Base-by-base conservation (phyloP, 2,797 vertebrate genomes). In the Hipposideros larvatus region DNA sequence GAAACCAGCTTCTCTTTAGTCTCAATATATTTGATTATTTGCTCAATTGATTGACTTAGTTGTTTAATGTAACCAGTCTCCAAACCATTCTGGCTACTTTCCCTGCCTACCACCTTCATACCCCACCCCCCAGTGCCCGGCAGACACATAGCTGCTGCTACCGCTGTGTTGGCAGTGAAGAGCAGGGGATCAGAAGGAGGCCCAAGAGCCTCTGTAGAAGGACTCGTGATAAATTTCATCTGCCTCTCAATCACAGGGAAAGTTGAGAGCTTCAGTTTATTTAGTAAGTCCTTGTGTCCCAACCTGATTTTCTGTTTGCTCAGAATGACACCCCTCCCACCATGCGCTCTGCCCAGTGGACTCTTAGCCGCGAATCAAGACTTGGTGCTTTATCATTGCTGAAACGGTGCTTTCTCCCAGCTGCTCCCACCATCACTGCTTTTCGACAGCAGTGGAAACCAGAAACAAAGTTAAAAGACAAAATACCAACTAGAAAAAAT, bases 71-170 rank as follows among this genome's bases (percentile, higher is more conserved):
- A 63, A 46, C 28, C 68, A 31, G 43, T 34, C 34, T 70, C 70
- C 24, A 26, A 43, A 77, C 8, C 26, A 22, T 61, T 16, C 37
- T 31, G 41, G 24, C 57, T 46, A 24, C 13, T 24, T n/a, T 31
- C 21, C 26, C 11, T 34, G 28, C n/a, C 21, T 53, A 51, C 21
- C 22, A 0, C 43, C 16, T 3, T n/a, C 4, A 14, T 7, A 1
- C 0, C n/a, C 34, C 11, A 4, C 6, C 37, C 21, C 11, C 5
- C 4, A 8, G 0, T 14, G 28, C 16, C 28, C 24, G 41, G 48
- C 11, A 19, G 37, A 28, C 46, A 28, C 1, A 10, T 14, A 31
- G 22, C 71, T 59, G 46, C n/a, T 48, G 37, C 31, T 2, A 2
- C 31, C 51, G 26, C 34, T 34, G 63, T 0, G 1, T 19, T 26